Evolutionary conservation across 2,113 vertebrate genomes (phyloP).

Genomic region (Rousettus leschenaultii): DNA sequence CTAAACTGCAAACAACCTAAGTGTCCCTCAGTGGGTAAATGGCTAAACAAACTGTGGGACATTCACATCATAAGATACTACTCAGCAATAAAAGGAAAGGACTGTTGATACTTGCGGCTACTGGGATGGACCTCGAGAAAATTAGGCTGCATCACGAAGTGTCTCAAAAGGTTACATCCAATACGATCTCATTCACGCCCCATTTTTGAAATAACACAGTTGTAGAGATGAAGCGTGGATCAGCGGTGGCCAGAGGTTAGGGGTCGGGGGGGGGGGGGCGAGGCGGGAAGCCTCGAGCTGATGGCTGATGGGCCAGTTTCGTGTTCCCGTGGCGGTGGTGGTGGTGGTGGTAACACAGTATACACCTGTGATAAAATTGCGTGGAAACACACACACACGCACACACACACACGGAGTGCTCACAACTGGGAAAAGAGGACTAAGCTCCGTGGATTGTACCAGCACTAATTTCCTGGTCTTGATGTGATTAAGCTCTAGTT

Average conservation of each 20-base stretch:
- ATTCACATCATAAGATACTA: fast-evolving
- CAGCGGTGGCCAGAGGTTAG: not conserved
- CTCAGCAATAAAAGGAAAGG: not conserved
- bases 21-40: too few species aligned
- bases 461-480: not conserved
- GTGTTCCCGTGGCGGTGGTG: not conserved
- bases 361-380: too few species aligned
- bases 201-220: not conserved
- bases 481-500: not conserved
- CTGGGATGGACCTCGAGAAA: not conserved
- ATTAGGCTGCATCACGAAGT: not conserved
- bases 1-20: not conserved
- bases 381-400: not conserved
- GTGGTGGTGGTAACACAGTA: not conserved
- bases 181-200: not conserved
- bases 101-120: not conserved
- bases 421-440: fast-evolving
- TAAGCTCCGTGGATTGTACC: not conserved
- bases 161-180: too few species aligned
- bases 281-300: not conserved
- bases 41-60: not conserved
- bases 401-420: too few species aligned
- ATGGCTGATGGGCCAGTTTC: not conserved
- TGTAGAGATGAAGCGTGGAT: not conserved
- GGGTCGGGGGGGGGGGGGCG: not conserved